Evolutionary conservation across 1,140 invertebrate genomes (phyloP).

Genomic region (Ips nitidus): DNA sequence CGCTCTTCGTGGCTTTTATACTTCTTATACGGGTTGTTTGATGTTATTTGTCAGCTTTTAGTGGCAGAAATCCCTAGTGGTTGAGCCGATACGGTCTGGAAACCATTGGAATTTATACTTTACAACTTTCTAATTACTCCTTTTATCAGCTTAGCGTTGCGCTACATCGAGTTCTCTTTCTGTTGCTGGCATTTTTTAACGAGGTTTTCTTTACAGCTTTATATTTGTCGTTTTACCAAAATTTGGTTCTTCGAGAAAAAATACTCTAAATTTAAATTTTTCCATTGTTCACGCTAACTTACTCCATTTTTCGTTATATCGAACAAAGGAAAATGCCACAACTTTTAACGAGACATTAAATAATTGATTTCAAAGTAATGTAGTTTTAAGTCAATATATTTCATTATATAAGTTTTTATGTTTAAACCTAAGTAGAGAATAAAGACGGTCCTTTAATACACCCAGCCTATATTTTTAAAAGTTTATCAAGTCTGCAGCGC

Average conservation of each 20-base stretch:
- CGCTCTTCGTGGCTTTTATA: slow-evolving; percentile 7
- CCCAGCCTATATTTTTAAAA: too few relatives aligned
- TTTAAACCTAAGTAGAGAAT: too few relatives aligned
- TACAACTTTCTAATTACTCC: slow-evolving; percentile 19
- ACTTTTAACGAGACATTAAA: slow-evolving; percentile 2
- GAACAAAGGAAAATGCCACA: not conserved
- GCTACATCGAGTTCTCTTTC: slow-evolving; percentile 3
- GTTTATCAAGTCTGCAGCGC: too few relatives aligned
- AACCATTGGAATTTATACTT: slow-evolving; percentile 14
- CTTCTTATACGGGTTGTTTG: slow-evolving; percentile 16
- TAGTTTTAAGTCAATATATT: too few relatives aligned
- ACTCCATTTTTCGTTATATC: not conserved
- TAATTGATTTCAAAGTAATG: not conserved
- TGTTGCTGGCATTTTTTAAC: not conserved
- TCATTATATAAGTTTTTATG: too few relatives aligned
- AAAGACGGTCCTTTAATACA: too few relatives aligned
- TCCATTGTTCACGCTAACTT: not conserved
- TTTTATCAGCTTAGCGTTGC: slow-evolving; percentile 13
- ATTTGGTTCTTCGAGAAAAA: not conserved
- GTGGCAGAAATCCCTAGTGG: slow-evolving; percentile 2
- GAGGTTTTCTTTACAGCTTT: not conserved
- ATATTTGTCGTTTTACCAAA: not conserved
- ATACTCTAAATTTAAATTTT: not conserved
- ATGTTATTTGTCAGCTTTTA: slow-evolving; percentile 25
- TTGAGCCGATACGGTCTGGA: slow-evolving; percentile 3